phyloP scores from a whole-genome alignment of 23 tunicate genomes.

The Trididemnum nubilum region DNA sequence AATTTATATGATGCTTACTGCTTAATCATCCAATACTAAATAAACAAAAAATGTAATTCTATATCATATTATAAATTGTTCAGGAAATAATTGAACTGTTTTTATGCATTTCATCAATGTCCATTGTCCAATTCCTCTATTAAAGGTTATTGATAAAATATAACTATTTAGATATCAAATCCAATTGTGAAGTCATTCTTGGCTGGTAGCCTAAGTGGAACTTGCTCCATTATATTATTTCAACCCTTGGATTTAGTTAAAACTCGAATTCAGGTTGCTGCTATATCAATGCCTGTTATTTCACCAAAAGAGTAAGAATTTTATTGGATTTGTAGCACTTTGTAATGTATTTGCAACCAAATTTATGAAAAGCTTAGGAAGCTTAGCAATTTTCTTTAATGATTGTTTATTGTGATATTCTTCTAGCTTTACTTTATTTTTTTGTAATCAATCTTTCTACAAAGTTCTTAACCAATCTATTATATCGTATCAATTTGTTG shows the following conservation, averaged over 20 bases:
- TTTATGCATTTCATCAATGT: not conserved
- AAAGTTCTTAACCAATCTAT: too few relatives aligned
- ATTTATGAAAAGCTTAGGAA: too few relatives aligned
- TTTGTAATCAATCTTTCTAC: too few relatives aligned
- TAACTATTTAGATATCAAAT: constrained; percentile 15
- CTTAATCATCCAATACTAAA: not conserved
- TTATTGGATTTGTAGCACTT: too few relatives aligned
- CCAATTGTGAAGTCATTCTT: constrained; percentile 70
- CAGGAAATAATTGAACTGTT: not conserved
- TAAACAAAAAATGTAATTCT: too few relatives aligned
- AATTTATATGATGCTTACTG: not conserved
- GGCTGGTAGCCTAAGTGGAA: constrained; percentile 85
- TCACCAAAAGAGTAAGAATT: constrained; percentile 31
- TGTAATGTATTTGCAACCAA: too few relatives aligned
- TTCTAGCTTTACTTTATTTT: too few relatives aligned
- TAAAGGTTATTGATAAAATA: too few relatives aligned
- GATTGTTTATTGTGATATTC: too few relatives aligned
- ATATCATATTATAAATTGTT: not conserved
- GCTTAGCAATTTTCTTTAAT: too few relatives aligned
- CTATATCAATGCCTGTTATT: constrained; percentile 34
- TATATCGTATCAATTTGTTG: too few relatives aligned
- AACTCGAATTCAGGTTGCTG: constrained; percentile 66
- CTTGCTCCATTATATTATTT: constrained; percentile 72
- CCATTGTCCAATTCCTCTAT: too few relatives aligned
- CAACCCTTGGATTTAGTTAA: constrained; percentile 78